These are phyloP conservation scores for Willowsia nigromaculata DNA, from an alignment of 2,888 invertebrate species.

Conservation along the genomic window DNA sequence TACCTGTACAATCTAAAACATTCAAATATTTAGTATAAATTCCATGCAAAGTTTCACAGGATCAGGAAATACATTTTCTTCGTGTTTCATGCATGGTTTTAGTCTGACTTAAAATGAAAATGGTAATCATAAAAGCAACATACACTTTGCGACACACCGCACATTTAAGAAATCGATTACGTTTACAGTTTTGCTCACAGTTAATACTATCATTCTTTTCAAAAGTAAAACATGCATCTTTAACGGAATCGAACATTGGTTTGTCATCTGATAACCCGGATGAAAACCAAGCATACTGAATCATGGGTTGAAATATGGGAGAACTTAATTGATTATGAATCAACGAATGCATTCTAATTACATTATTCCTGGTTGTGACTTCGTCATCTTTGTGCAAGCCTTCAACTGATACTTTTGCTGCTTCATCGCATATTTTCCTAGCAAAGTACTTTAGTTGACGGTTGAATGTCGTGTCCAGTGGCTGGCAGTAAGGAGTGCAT, in stretches of 20 bases:
- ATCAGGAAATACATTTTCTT: too few relatives aligned
- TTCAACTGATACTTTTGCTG: not conserved
- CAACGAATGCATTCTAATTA: too few relatives aligned
- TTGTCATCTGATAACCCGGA: not conserved
- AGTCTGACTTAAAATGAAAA: too few relatives aligned
- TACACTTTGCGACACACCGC: not conserved
- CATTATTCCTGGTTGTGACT: too few relatives aligned
- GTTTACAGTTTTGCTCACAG: not conserved
- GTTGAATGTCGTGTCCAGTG: conserved; percentile 22
- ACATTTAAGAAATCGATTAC: not conserved
- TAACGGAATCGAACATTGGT: not conserved
- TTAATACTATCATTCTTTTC: too few relatives aligned
- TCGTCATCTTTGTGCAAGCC: too few relatives aligned
- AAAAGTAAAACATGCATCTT: not conserved
- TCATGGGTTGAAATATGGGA: conserved; percentile 5
- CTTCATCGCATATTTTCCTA: not conserved
- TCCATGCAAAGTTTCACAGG: too few relatives aligned
- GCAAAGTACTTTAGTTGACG: conserved; percentile 25
- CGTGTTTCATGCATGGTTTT: too few relatives aligned
- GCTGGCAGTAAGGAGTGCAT: too few relatives aligned
- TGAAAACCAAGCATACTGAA: conserved; percentile 28
- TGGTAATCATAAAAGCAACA: not conserved
- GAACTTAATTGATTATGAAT: not conserved
- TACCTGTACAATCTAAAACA: too few relatives aligned
- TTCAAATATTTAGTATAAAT: too few relatives aligned